phyloP scores from a whole-genome alignment of 2,888 invertebrate species.

The Leptopilina drosophilae region DNA sequence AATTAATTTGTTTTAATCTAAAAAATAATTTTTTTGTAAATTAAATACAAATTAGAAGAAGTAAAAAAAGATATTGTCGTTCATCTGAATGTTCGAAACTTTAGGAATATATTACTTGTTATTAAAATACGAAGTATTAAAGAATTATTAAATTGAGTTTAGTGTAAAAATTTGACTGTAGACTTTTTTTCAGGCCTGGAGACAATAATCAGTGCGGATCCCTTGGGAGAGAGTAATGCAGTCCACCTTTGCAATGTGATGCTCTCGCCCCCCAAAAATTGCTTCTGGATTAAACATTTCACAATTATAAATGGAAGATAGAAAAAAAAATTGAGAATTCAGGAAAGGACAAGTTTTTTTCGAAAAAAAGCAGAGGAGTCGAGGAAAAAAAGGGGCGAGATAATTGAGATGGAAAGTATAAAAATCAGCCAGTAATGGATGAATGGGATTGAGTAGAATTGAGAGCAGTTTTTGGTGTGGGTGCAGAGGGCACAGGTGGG shows the following conservation, averaged over 20 bases:
- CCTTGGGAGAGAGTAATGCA: not conserved
- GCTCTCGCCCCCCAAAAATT: too few relatives aligned
- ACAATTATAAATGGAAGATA: not conserved
- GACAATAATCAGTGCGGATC: too few relatives aligned
- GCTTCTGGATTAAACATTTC: too few relatives aligned
- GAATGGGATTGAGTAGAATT: constrained; percentile 75
- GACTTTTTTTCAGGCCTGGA: not conserved
- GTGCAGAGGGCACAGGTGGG: constrained; percentile 69
- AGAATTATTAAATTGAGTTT: too few relatives aligned
- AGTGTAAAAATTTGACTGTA: not conserved
- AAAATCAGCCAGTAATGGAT: constrained; percentile 68
- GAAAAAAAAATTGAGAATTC: constrained; percentile 27
- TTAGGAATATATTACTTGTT: too few relatives aligned
- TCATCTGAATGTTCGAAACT: too few relatives aligned
- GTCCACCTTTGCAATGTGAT: not conserved
- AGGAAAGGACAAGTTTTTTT: too few relatives aligned
- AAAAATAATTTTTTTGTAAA: too few relatives aligned
- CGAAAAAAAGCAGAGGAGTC: constrained; percentile 20
- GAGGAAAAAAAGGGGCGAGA: constrained; percentile 32
- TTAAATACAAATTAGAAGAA: too few relatives aligned
- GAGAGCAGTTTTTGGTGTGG: constrained; percentile 69
- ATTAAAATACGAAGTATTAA: constrained; percentile 39
- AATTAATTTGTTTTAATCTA: too few relatives aligned
- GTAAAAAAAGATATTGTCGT: too few relatives aligned
- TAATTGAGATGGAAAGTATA: constrained; percentile 39